Evolutionary conservation across 2,888 invertebrate genomes (phyloP), one percentile per base, ranked within the genome.

Genomic region (Pherbina coryleti): DNA sequence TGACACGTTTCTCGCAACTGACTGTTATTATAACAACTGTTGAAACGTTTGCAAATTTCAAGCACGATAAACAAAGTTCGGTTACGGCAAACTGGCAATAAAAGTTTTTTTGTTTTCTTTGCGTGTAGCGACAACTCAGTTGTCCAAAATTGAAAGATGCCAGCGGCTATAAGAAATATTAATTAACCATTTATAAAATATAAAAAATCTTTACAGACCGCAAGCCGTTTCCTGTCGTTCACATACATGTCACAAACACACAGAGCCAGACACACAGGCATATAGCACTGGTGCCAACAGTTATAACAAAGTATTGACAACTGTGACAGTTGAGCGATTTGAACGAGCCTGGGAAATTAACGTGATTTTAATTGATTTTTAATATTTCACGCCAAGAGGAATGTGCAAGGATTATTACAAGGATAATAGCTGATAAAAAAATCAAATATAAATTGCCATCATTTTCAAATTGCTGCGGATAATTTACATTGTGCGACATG

Each of bases 321-420:
- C 85, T 87, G 82, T 85, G 87, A 82, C 82, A 86, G 82, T 79
- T 49, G 57, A 19, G 11, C 5, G 25, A 25, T 9, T 14, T 3
- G 25, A 51, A 51, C 14, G 62, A 62, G 44, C 3, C 62, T 73
- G 28, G 75, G 82, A 84, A 84, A 86, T 87, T 87, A 87, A 86
- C 86, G 86, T 84, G 82, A 83, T 85, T 86, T 87, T 87, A 87
- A 86, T 86, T 86, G 86, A 87, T 86, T 86, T 86, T 86, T 86
- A 87, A 86, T 86, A 87, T 86, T 86, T 86, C 82, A 86, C 74
- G 51, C 64, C 19, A 53, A 57, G 51, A 51, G 25, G 3, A 60
- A 22, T 37, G 17, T 9, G 44, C 72, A 44, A 60, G 25, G 37
- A 72, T 49, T 69, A 69, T 49, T 51, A 53, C 22, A 11, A 28